Percentiles rank a stretch among this genome's conserved stretches.
These are phyloP conservation scores for Acrobasis repandana DNA, from an alignment of 2,888 invertebrate species.

Conservation along the genomic window DNA sequence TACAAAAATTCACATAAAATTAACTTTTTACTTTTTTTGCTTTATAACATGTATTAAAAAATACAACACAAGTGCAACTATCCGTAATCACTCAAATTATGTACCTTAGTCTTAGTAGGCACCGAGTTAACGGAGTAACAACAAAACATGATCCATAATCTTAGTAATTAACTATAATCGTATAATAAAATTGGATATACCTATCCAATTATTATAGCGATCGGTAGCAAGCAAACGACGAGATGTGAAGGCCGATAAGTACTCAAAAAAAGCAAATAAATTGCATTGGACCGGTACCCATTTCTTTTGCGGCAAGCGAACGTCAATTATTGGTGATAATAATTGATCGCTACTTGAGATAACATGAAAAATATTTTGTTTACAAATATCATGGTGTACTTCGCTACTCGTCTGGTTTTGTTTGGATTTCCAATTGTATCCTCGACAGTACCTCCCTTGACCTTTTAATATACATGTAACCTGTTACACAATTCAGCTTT, in stretches of 20 bases:
- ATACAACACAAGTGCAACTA: not conserved
- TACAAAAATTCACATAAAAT: too few species aligned
- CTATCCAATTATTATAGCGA: not conserved
- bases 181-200: not conserved
- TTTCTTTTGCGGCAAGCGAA: slow-evolving; percentile 40
- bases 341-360: slow-evolving; percentile 42
- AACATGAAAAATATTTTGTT: slow-evolving; percentile 37
- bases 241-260: slow-evolving; percentile 6
- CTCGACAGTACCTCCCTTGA: not conserved
- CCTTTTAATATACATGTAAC: not conserved
- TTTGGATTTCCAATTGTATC: not conserved
- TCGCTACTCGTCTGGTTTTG: not conserved
- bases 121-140: too few species aligned
- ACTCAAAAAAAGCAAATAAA: slow-evolving; percentile 42
- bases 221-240: not conserved
- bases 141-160: too few species aligned
- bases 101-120: not conserved
- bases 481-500: not conserved
- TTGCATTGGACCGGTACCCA: slow-evolving; percentile 38
- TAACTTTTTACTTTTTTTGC: not conserved
- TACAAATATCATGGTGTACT: not conserved
- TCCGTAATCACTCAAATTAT: not conserved
- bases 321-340: slow-evolving; percentile 43
- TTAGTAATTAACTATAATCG: not conserved
- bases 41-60: not conserved